Percentiles rank a stretch among this genome's conserved stretches.
Evolutionary conservation across 2,888 invertebrate genomes (phyloP).

Genomic region (Dicycla oo): DNA sequence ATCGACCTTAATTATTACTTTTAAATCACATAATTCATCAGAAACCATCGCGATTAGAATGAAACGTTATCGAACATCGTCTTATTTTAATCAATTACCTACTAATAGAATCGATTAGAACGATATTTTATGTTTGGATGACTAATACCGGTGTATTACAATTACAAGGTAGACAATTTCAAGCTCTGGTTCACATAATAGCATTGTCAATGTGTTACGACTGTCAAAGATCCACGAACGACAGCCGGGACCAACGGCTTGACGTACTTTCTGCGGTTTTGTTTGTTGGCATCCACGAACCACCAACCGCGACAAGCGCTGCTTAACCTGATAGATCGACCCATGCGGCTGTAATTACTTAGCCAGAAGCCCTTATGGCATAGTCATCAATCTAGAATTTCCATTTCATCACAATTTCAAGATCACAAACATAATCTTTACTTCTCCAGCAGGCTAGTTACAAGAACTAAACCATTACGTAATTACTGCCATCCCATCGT

Average conservation of each 20-base stretch:
- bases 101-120: not conserved
- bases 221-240: no score
- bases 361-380: no score
- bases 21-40: not conserved
- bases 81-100: conserved; percentile 1
- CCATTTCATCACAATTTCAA: no score
- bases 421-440: not conserved
- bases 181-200: conserved; percentile 18
- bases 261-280: no score
- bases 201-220: conserved; percentile 3
- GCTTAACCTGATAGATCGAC: no score
- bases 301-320: no score
- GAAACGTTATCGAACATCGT: not conserved
- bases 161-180: conserved; percentile 29
- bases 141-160: no score
- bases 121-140: conserved; percentile 9
- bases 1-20: conserved; percentile 23
- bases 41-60: conserved; percentile 7
- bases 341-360: no score
- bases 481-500: not conserved
- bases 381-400: no score
- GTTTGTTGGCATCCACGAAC: no score
- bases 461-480: conserved; percentile 7
- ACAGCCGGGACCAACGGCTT: no score
- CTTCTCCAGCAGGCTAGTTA: not conserved